Evolutionary conservation across 2,113 vertebrate genomes (phyloP), one percentile per base, ranked within the genome.

Genomic region (Gorilla gorilla): DNA sequence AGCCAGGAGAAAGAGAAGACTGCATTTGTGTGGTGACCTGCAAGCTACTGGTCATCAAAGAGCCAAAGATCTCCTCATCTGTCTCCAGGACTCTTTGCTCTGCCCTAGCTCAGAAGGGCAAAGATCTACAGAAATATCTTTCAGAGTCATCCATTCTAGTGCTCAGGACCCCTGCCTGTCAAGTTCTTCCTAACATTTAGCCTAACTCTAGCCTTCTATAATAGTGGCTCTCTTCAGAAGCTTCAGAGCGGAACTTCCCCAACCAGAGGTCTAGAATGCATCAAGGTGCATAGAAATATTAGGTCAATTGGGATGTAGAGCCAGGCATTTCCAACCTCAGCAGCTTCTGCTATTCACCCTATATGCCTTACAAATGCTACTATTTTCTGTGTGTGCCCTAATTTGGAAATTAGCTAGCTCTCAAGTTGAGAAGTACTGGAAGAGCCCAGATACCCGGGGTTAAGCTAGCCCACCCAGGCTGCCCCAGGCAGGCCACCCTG

Each of bases 231-330:
- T 92, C 84, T 55, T 57, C 7, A 16, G 50, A 35, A 87, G 16
- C 57, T 22, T 43, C 1, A 2, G 3, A 16, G 43, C 16, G 30
- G 70, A 79, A 40, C 30, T 32, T 80, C 68, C 68, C 30, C 78
- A 30, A 10, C 0, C 4, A 16, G 16, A 32, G 12, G 17, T 70
- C 57, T 16, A 23, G 68, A 83, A 27, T 38, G 11, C 85, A 25
- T 22, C 0, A 1, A 48, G 75, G 9, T 30, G 8, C 2, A 0
- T 1, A 8, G 55, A 57, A 61, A 22, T 5, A 16, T 30, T 70
- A 11, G 72, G 40, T n/a, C 64, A 43, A 38, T 64, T 1, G n/a
- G 25, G 72, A 1, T 1, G n/a, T 4, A 48, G 6, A 35, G 35
- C 27, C 5, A 1, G 4, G 32, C 0, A 0, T 50, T 55, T 50